Conservation (phyloP, 2,888 invertebrate genomes). For the Drosophila multiciliata region DNA sequence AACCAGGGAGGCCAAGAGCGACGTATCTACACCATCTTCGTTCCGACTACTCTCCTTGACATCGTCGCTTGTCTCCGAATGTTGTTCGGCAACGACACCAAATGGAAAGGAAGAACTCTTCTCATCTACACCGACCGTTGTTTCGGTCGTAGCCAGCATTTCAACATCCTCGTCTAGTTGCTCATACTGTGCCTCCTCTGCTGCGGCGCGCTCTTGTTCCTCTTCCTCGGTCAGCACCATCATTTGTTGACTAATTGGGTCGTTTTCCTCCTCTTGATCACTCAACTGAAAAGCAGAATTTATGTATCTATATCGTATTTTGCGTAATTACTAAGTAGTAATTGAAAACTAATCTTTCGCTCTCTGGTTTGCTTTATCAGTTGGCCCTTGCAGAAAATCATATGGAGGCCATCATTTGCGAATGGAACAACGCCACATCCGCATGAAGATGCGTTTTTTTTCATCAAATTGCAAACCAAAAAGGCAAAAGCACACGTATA, state of each 20-base stretch:
- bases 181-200: constrained; percentile 42
- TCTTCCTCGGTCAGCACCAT: constrained; percentile 51
- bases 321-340: background rate
- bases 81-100: constrained; percentile 73
- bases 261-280: constrained; percentile 66
- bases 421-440: constrained; percentile 86
- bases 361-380: constrained; percentile 73
- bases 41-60: constrained; percentile 72
- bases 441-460: constrained; percentile 78
- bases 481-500: background rate
- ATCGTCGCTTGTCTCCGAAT: constrained; percentile 84
- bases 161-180: constrained; percentile 75
- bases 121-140: constrained; percentile 78
- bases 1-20: constrained; percentile 83
- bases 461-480: constrained; percentile 76
- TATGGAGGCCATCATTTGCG: constrained; percentile 83
- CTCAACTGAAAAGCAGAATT: constrained; percentile 59
- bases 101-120: constrained; percentile 85
- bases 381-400: constrained; percentile 85
- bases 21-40: constrained; percentile 82
- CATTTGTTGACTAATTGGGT: constrained; percentile 25
- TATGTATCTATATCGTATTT: background rate
- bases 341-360: background rate
- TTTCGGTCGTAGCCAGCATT: constrained; percentile 58
- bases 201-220: constrained; percentile 37